Evolutionary conservation across 2,888 invertebrate species (phyloP).

Genomic region (Tromatobia lineatoria): DNA sequence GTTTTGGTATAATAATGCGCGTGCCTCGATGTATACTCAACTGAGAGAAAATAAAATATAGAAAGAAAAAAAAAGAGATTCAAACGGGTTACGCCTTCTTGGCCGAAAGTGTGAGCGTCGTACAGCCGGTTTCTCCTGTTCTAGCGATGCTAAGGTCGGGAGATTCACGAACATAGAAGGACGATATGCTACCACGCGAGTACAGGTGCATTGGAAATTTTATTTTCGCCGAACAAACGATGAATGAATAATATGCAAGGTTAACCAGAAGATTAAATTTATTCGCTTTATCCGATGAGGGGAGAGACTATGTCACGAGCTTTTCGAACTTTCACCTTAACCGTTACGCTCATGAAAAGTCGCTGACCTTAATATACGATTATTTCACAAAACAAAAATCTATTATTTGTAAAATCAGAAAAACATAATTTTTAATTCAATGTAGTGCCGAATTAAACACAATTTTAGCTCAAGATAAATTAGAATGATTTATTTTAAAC

Average conservation of each 20-base stretch:
- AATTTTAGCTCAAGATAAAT: too few relatives aligned
- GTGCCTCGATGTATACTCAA: neutral
- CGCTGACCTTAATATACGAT: constrained; percentile 15
- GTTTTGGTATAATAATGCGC: neutral
- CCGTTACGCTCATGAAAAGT: constrained; percentile 2
- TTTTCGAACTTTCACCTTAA: constrained; percentile 28
- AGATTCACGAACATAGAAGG: constrained; percentile 58
- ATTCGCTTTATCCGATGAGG: neutral
- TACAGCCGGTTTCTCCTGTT: constrained; percentile 66
- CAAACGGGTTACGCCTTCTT: constrained; percentile 65
- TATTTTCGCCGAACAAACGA: neutral
- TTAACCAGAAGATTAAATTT: too few relatives aligned
- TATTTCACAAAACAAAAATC: too few relatives aligned
- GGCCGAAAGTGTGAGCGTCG: constrained; percentile 60
- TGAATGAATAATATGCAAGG: neutral
- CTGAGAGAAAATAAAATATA: constrained; percentile 13
- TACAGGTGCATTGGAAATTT: constrained; percentile 67
- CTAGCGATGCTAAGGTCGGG: constrained; percentile 60
- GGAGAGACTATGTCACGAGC: constrained; percentile 5
- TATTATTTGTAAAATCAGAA: too few relatives aligned
- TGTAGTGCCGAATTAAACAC: too few relatives aligned
- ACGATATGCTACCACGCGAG: constrained; percentile 23
- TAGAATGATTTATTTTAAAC: too few relatives aligned
- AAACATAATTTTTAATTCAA: too few relatives aligned
- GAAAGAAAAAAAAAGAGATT: constrained; percentile 36